phyloP scores from a whole-genome alignment of 2,797 vertebrate species.

The Semaprochilodus insignis region DNA sequence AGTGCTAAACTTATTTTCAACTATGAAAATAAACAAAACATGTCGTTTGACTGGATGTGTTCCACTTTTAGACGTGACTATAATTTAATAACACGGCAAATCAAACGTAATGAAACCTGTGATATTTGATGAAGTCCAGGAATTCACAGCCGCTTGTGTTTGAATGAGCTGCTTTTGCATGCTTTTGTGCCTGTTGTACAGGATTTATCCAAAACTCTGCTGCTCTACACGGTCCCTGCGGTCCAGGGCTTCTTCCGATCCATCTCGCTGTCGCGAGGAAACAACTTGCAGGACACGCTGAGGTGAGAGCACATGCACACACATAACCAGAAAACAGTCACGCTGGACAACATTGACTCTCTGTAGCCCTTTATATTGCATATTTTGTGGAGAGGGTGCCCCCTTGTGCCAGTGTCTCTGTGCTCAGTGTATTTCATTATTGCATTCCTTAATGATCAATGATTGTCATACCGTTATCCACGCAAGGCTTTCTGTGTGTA shows the following conservation, averaged over 20 bases:
- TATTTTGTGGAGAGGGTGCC: constrained; percentile 32
- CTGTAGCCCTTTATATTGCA: neutral
- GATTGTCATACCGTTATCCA: neutral
- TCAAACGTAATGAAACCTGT: too few relatives aligned
- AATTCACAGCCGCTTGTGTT: neutral
- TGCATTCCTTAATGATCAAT: neutral
- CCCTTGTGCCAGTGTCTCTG: constrained; percentile 34
- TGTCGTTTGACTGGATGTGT: too few relatives aligned
- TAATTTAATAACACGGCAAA: too few relatives aligned
- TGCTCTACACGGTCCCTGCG: constrained; percentile 97
- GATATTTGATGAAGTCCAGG: neutral
- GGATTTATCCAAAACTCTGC: constrained; percentile 94
- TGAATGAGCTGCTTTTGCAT: neutral
- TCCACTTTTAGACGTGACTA: too few relatives aligned
- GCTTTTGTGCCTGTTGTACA: constrained; percentile 67
- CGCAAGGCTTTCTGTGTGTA: neutral
- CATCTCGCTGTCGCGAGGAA: constrained; percentile 96
- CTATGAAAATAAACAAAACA: too few relatives aligned
- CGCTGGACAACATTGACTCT: neutral
- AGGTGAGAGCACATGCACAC: constrained; percentile 76
- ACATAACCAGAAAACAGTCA: neutral
- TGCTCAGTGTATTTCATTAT: neutral
- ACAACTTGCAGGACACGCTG: constrained; percentile 97
- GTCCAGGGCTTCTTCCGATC: constrained; percentile 98
- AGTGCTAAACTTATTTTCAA: too few relatives aligned